Evolutionary conservation across 1,140 invertebrate species (phyloP), one percentile per base, ranked within the genome.

Genomic region (Temnothorax longispinosus): DNA sequence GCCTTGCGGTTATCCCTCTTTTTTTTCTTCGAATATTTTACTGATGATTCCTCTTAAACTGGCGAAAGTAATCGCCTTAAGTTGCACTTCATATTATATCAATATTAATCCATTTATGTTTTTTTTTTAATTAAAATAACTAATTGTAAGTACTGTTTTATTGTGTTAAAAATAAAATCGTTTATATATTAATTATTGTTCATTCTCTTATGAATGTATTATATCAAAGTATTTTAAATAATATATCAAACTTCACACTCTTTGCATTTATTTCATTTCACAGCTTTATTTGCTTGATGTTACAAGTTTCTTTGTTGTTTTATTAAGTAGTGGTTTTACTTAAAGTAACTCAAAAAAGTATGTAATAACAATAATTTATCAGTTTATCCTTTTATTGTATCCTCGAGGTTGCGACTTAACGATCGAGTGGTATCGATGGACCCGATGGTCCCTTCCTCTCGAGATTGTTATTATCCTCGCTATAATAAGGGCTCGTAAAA

Each of bases 401-500:
- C 38, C n/a, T 81, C 18, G 44, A n/a, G 21, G 52, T n/a, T 21
- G 38, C 13, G 35, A 81, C 18, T 81, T 81, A 54, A 32, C 50
- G 50, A 81, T 81, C 64, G 50, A 56, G 47, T 32, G 10, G 18
- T 18, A 54, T 81, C 50, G 64, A 64, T 27, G 18, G 13, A 32
- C 27, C 27, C 21, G 76, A 78, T 21, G 10, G 10, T n/a, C 21
- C 52, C 64, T 47, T 38, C 56, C 41, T 71, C 18, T 32, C 65
- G 50, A 41, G 52, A 71, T 81, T 47, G 38, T 81, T 81, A 81
- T 69, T 69, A 81, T 56, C 32, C 18, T 32, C 44, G 44, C 8
- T 81, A 56, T 80, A 81, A 81, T 81, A 69, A 81, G 15, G 44
- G 44, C 32, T 78, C 76, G 44, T 78, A 65, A 78, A 78, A 65